Base-by-base conservation (phyloP, 2,113 vertebrate genomes). In the Gasterosteus nipponicus region DNA sequence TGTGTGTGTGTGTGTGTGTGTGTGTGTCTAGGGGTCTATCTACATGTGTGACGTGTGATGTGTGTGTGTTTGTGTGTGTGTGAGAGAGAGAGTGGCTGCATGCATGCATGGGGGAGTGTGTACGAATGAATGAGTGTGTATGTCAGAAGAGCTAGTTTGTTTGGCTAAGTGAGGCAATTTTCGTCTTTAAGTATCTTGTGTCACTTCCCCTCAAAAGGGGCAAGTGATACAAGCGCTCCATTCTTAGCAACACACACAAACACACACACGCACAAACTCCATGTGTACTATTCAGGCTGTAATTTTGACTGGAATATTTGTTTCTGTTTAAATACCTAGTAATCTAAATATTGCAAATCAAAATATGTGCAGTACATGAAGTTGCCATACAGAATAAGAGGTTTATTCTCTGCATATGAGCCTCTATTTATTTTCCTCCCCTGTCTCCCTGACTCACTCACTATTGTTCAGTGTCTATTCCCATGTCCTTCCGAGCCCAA, bases 141-240 rank as follows among this genome's bases (percentile, higher is more conserved):
- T 87, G 73, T 90, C 83, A 80, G 63, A 69, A 84, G 76, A 85
- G 56, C 72, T 77, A 85, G 90, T 91, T 91, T 93, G 90, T 92
- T 91, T 90, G 88, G 85, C 88, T 86, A 92, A 93, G 90, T 89
- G 82, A 89, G 80, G 86, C 87, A 92, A 89, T 92, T 93, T 94
- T 91, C 75, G 80, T 92, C 90, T 93, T 92, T 82, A 90, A 91
- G 88, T 90, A 92, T 93, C 90, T 89, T 81, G 71, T 93, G 86
- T 93, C 92, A 92, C 88, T 93, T 93, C 92, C 92, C 82, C 89
- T 92, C 72, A 83, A 77, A 87, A 83, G 82, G 73, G 71, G 77
- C 89, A 90, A 90, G 77, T 89, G 88, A 91, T 91, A 92, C 91
- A 90, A 83, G 80, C 33, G 1, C 69, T 77, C 84, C 84, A 75